Evolutionary conservation across 35 echinoderm and acorn worm genomes (phyloP), one percentile per base, ranked within the genome.

Genomic region (Antedon bifida): DNA sequence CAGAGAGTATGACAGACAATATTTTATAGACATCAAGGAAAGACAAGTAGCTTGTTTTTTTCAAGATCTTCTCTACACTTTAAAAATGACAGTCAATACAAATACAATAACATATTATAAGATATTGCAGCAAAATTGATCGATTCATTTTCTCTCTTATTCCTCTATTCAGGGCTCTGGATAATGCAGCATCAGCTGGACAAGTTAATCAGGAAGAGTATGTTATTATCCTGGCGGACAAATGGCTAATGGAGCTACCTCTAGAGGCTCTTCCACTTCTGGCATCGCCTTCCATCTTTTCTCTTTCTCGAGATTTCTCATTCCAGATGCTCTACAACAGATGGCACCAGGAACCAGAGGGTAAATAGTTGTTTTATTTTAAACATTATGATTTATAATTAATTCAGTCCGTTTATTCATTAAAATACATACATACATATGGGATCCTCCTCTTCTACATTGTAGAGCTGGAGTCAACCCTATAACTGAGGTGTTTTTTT

Each of bases 181-280:
- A 85, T 56, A 90, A 75, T 14, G 35, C 29, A 12, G 73, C 45
- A 4, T 42, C 88, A 75, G 83, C 36, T 35, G 83, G 83, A 26
- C 83, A 76, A 30, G 83, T 80, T 85, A 55, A 33, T 30, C 80
- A 81, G 28, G 93, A 96, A 30, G 95, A 99, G 36, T 90, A 51
- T 44, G 78, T 99, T 14, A 75, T 99, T 33, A 83, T 92, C 39
- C 76, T 99, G 17, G 95, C 95, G 30, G 95, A 99, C 42, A 92
- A 88, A 39, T 93, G 90, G 95, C 79, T 99, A n/a, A 78, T 99
- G 36, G 95, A 99, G 79, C 82, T 99, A 77, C 95, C 95, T 30
- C 86, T 99, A 0, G 95, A 99, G 46, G 95, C 95, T 9, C 56
- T 99, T 3, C 83, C 82, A 35, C 84, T 99, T 39, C 77, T 99